These are phyloP conservation scores for Nasonia longicornis DNA, from an alignment of 1,140 invertebrate genomes.

Conservation along the genomic window DNA sequence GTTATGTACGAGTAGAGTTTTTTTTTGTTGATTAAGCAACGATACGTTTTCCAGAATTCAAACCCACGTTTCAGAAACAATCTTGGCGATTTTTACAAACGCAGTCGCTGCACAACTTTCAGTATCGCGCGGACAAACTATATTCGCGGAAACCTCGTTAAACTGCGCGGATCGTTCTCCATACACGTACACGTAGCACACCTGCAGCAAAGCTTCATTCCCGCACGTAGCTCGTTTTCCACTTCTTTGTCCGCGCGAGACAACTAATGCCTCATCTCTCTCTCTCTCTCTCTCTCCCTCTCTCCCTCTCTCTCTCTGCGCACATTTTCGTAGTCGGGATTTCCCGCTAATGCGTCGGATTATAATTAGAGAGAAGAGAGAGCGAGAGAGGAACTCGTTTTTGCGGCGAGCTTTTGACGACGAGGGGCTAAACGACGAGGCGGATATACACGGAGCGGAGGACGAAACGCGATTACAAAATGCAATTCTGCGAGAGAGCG, in stretches of 20 bases:
- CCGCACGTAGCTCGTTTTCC: neutral
- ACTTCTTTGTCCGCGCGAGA: neutral
- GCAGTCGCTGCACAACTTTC: neutral
- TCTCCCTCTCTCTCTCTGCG: too few species aligned
- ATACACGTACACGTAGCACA: neutral
- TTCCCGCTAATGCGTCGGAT: neutral
- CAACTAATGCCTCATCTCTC: neutral
- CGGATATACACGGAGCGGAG: neutral
- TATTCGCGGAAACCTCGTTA: neutral
- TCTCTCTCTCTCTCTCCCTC: neutral
- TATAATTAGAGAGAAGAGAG: neutral
- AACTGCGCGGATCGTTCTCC: neutral
- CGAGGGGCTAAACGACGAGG: neutral
- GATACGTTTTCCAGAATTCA: too few species aligned
- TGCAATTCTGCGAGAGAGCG: neutral
- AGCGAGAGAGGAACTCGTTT: neutral
- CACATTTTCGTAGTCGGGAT: neutral
- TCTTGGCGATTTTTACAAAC: neutral
- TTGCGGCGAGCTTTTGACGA: neutral
- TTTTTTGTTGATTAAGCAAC: neutral
- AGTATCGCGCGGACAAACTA: neutral
- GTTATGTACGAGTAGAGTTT: neutral
- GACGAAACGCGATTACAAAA: constrained; percentile 1
- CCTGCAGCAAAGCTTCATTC: neutral
- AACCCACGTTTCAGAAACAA: too few species aligned